Base-by-base conservation (phyloP, 2,113 vertebrate genomes). In the Hippoglossus stenolepis region DNA sequence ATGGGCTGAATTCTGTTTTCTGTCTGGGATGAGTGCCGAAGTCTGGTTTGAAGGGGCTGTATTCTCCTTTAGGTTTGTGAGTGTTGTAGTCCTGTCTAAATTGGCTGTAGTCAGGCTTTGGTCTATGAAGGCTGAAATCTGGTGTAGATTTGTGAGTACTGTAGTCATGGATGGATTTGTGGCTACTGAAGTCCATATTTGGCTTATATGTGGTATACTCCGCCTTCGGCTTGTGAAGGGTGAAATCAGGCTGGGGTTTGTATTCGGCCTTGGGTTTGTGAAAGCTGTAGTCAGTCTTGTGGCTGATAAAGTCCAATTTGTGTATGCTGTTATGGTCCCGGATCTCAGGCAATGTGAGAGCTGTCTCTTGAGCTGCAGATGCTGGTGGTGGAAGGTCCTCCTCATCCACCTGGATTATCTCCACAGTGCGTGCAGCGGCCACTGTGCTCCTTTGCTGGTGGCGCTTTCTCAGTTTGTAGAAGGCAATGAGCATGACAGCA, bases 371-470 rank as follows among this genome's bases (percentile, higher is more conserved):
- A 53, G 96, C 82, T 61, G 94, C 92, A 73, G 96, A 93, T 12
- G 96, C 93, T 13, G 94, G 72, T 13, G 96, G 94, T 0, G 96
- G 95, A 86, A 98, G 93, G 89, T 98, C 98, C 89, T 98, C 96
- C 84, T 98, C 96, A 28, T 97, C 97, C 91, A 99, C 96, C 85
- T 96, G 96, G 86, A 99, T 98, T 80, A 99, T 99, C 93, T 99
- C 97, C 70, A 97, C 96, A 51, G 97, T 97, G 72, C 96, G 94
- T 23, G 97, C 95, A 38, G 96, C 96, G 10, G 96, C 95, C 80
- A 97, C 97, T 17, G 97, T 97, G 93, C 97, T 97, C 90, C 96
- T 95, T 77, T 97, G 97, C 93, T 99, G 98, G 94, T 99, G 98
- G 43, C 97, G 93, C 93, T 99, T 99, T 67, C 98, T 96, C 73